Evolutionary conservation across 2,797 vertebrate species (phyloP).

Genomic region (Tinamus major): DNA sequence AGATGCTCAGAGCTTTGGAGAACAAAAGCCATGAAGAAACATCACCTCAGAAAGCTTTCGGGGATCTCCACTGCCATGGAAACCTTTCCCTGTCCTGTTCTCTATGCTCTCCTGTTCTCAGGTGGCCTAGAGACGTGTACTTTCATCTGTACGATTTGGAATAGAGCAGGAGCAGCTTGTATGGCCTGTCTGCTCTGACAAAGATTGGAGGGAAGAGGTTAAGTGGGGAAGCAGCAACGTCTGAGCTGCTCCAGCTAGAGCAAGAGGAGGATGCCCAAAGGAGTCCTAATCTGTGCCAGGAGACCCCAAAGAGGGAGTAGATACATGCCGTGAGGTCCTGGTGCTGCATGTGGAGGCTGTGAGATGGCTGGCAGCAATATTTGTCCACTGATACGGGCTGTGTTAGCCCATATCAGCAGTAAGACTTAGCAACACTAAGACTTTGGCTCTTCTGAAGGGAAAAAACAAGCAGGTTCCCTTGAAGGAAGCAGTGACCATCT

Average conservation of each 20-base stretch:
- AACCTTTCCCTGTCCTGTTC: background rate
- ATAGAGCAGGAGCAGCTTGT: background rate
- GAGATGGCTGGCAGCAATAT: background rate
- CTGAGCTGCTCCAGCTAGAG: no score
- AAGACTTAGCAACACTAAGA: background rate
- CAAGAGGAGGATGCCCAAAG: no score
- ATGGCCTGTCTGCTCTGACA: background rate
- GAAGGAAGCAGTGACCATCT: accelerated
- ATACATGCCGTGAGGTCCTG: background rate
- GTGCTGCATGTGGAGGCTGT: accelerated
- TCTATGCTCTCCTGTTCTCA: accelerated
- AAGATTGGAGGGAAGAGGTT: background rate
- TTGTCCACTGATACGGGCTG: accelerated
- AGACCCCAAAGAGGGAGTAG: background rate
- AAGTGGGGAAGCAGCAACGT: no score
- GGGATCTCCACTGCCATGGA: background rate
- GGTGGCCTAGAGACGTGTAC: accelerated
- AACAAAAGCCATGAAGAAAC: background rate
- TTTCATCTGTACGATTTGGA: background rate
- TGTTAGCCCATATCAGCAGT: no score
- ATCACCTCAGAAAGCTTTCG: background rate
- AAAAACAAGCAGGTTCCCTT: background rate
- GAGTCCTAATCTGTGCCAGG: no score
- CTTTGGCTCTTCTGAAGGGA: accelerated
- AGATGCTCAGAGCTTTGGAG: background rate